Evolutionary conservation across 2,113 vertebrate species (phyloP), one percentile per base, ranked within the genome.

Genomic region (Ochotona curzoniae): DNA sequence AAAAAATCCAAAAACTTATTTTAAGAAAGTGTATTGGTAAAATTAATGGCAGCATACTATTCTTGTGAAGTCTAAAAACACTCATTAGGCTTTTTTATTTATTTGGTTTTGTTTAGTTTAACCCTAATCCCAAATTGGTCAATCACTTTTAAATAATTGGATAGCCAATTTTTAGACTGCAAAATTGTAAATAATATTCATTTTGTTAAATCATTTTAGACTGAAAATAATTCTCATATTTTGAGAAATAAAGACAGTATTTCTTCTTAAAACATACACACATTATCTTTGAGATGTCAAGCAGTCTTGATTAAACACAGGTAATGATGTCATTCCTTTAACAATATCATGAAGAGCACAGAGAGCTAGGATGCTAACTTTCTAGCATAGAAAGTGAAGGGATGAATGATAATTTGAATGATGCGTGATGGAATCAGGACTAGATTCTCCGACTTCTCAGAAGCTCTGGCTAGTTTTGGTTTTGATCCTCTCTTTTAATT

Each of bases 11-110:
- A 93, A 94, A 83, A 60, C 94, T 90, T 97, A 97, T 95, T 96
- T 97, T 97, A 96, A 93, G 96, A 97, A 96, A 95, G 74, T 76
- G 87, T 12, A 30, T 35, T 93, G 85, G 57, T 93, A 96, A 92
- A 96, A 97, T 94, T 97, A 98, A 97, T 97, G 97, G 96, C 93
- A 73, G 97, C 93, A 96, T 95, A 93, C 90, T 94, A 92, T 97
- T 97, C 89, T 83, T 73, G 28, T 94, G 92, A 92, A 96, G 84
- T 49, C 67, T 30, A 83, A 83, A 89, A 94, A 87, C 96, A 94
- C 79, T 67, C 63, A 94, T 75, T 15, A 7, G 93, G 92, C 23
- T 38, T 11, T n/a, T 75, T 90, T 86, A 76, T 84, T 97, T 95
- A 6, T 87, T 84, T 90, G 92, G 3, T 44, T 44, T 44, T 44